These are phyloP conservation scores for Perithous albicinctus DNA, from an alignment of 2,888 invertebrate species.

Conservation along the genomic window DNA sequence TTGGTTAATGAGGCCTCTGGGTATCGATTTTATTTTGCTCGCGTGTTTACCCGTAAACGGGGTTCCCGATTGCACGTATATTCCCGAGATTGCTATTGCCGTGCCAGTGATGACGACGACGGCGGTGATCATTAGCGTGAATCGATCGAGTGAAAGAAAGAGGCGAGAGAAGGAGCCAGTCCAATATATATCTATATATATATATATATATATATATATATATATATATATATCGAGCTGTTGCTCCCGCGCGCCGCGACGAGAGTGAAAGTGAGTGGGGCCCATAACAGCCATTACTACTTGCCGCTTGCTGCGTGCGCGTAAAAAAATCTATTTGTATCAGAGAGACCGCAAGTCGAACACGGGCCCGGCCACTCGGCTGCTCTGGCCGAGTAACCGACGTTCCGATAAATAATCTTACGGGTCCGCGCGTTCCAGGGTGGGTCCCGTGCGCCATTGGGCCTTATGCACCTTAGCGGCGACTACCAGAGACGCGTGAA, in stretches of 20 bases:
- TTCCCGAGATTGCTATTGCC: background rate
- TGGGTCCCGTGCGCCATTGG: constrained; percentile 33
- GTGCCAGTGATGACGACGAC: background rate
- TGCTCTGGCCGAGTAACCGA: background rate
- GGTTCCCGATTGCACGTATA: constrained; percentile 30
- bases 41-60: constrained; percentile 53
- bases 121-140: constrained; percentile 58
- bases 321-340: constrained; percentile 56
- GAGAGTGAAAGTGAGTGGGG: constrained; percentile 65
- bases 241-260: constrained; percentile 11
- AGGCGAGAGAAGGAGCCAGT: constrained; percentile 30
- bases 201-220: too few species aligned
- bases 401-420: constrained; percentile 54
- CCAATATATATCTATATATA: background rate
- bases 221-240: background rate
- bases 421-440: constrained; percentile 35
- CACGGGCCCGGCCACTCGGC: constrained; percentile 3
- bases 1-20: constrained; percentile 34
- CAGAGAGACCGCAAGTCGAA: constrained; percentile 40
- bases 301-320: constrained; percentile 55
- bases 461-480: constrained; percentile 14
- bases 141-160: constrained; percentile 58
- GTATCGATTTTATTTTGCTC: background rate
- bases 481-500: constrained; percentile 48
- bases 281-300: constrained; percentile 21